Evolutionary conservation across 2,113 vertebrate genomes (phyloP), one percentile per base, ranked within the genome.

Genomic region (Platichthys flesus): DNA sequence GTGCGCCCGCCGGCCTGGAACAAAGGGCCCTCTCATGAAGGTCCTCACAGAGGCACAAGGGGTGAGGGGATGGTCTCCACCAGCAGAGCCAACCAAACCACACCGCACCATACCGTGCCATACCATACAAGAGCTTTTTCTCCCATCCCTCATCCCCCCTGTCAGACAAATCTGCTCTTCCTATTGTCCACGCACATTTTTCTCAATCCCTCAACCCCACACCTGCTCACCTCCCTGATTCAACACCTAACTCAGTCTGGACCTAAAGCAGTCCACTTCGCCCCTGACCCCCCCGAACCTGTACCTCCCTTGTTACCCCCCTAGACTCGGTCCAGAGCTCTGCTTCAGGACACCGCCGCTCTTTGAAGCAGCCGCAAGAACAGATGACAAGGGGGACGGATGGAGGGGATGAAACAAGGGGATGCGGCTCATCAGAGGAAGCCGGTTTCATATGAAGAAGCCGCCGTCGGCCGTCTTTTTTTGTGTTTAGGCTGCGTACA

Each of bases 11-110:
- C 86, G 86, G 83, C 81, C 78, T 47, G 4, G 83, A 90, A 94
- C 93, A 94, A 94, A 93, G 86, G 60, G 45, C 63, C 71, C 88
- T 92, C 91, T 94, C 90, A 94, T 91, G 87, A 92, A 88, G 88
- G 87, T 90, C 78, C 87, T 78, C 82, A 73, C 82, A 61, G 84
- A 88, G 86, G 79, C 86, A 74, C 68, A 76, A 31, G 78, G 85
- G 84, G 66, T 59, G 67, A 84, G 85, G 85, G 84, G 85, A 80
- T 82, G 82, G 91, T 86, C 84, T 84, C 78, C 74, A 28, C 85
- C 71, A 76, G 70, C 69, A 79, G 79, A 82, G 75, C 90, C 89
- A 86, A 88, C 81, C 85, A 80, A 82, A 82, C 78, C 78, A 76
- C 72, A 82, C 78, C 78, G 74, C 72, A 85, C 80, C 85, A 79